Evolutionary conservation across 2,113 vertebrate species (phyloP).

Genomic region (Anguilla japonica): DNA sequence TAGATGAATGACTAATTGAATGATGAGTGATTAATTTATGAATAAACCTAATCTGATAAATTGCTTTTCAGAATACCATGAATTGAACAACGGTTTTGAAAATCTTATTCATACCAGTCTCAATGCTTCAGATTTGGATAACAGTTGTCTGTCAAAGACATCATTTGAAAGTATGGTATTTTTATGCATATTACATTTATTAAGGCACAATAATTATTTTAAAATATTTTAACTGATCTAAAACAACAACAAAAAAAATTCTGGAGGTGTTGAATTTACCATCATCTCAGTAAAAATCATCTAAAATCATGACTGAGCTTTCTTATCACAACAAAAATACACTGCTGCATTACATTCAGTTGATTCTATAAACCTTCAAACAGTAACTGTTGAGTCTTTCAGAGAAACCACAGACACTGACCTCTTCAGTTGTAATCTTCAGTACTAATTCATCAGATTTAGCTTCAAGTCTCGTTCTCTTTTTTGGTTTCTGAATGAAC

Average conservation of each 20-base stretch:
- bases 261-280: neutral
- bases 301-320: neutral
- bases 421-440: slow-evolving; percentile 2
- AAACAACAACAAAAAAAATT: neutral
- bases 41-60: neutral
- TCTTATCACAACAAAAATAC: neutral
- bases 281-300: neutral
- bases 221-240: neutral
- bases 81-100: neutral
- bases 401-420: slow-evolving; percentile 13
- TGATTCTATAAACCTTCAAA: neutral
- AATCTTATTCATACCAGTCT: neutral
- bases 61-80: neutral
- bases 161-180: neutral
- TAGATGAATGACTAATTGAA: neutral
- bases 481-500: neutral
- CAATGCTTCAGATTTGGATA: neutral
- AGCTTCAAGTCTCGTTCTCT: neutral
- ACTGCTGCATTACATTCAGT: neutral
- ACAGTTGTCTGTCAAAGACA: neutral
- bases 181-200: neutral
- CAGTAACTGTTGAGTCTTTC: neutral
- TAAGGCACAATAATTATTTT: neutral
- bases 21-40: neutral
- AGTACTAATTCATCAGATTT: neutral